Evolutionary conservation across 1,140 invertebrate species (phyloP).

Genomic region (Apis cerana): DNA sequence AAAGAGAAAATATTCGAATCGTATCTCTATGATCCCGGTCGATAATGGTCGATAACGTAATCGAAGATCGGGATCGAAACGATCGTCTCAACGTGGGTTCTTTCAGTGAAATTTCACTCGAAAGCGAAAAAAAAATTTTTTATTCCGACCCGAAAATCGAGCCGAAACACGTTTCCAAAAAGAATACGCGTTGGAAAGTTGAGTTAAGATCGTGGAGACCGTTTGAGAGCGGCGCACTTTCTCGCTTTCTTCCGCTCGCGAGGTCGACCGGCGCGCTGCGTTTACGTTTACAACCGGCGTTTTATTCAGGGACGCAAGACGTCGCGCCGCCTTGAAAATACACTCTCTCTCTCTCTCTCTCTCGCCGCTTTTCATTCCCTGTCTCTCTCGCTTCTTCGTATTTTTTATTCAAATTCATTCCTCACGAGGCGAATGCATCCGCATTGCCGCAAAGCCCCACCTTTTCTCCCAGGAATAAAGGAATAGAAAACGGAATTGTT

Average conservation of each 20-base stretch:
- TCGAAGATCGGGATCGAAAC: no score
- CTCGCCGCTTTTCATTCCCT: conserved; percentile 29
- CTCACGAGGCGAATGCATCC: conserved; percentile 15
- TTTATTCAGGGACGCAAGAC: conserved; percentile 68
- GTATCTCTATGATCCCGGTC: no score
- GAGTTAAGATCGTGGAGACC: conserved; percentile 32
- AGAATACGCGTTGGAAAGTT: conserved; percentile 37
- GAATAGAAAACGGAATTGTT: background rate
- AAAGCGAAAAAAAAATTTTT: no score
- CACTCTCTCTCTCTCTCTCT: conserved; percentile 22
- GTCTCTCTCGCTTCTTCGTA: background rate
- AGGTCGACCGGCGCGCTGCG: conserved; percentile 61
- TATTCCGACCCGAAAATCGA: no score
- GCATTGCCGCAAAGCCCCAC: conserved; percentile 5
- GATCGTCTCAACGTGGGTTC: no score
- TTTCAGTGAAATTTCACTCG: no score
- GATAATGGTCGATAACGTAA: no score
- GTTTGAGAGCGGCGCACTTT: conserved; percentile 54
- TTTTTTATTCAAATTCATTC: conserved; percentile 21
- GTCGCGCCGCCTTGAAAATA: conserved; percentile 60
- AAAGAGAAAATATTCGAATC: no score
- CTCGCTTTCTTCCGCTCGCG: conserved; percentile 70
- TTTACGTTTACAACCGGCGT: conserved; percentile 38
- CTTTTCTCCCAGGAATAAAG: background rate
- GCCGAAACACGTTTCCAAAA: no score